Base-by-base conservation (phyloP, 2,113 vertebrate genomes). In the human region DNA sequence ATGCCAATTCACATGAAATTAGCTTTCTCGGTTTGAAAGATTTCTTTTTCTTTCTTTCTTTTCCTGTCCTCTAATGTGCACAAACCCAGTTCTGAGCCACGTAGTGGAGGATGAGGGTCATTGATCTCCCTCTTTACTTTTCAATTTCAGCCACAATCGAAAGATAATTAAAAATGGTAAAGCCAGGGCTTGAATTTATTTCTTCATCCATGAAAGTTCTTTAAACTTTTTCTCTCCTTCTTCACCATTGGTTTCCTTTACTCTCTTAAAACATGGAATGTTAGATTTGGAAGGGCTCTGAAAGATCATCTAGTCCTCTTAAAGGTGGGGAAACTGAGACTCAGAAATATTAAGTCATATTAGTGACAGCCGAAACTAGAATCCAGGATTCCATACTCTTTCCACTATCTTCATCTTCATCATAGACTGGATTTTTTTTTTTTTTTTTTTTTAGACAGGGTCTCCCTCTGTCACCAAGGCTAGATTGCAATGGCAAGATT, bases 1-100 rank as follows among this genome's bases (percentile, higher is more conserved):
- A 94, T 85, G 96, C 86, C 93, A 98, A 90, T 96, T 98, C 75
- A 94, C 76, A 95, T 25, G 1, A 98, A 98, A 98, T 98, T 98
- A 90, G 82, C 96, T 96, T 96, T 97, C 92, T 94, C 96, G 81
- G 73, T 20, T 95, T 97, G 95, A 96, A 96, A 98, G 30, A 93
- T 91, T 83, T 91, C 30, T 98, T 96, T 3, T 38, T 55, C 95
- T 90, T 97, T 57, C 96, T 96, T 90, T 64, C 93, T 73, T 96
- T 83, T 20, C 35, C 30, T 95, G 89, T 84, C 82, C 87, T 98
- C 90, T 82, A 93, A 94, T 90, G 93, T 96, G 84, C 90, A 84
- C 61, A 89, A 98, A 96, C 38, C 61, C 45, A 94, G 40, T 80
- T 96, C 50, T 96, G 95, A 95, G 85, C 66, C 86, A 96, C 43